Base-by-base conservation (phyloP, 2,797 vertebrate genomes). In the Dryobates pubescens region DNA sequence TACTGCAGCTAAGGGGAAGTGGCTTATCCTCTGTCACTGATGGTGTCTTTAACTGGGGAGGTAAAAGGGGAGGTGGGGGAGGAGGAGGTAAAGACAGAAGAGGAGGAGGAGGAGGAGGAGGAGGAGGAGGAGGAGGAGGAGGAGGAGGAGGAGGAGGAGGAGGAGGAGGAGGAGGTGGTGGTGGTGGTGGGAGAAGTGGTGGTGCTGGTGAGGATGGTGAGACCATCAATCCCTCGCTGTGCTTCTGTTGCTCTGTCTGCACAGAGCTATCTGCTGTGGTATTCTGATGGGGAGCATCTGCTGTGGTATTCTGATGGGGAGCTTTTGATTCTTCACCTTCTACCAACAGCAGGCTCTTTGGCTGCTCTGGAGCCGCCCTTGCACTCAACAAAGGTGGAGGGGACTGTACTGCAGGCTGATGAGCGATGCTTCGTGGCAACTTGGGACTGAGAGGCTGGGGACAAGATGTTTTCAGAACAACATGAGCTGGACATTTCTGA, bases 401-500 rank as follows among this genome's bases (percentile, higher is more conserved):
- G 20, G 96, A n/a, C 5, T 43, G 80, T 0, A 83, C 80, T 75
- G 75, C 80, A 5, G 75, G 19, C 82, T 62, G 93, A 41, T 17
- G 82, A 87, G 79, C 57, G 71, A 20, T 43, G 82, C 27, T 89
- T 20, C 4, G 92, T 19, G 58, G 92, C 94, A 83, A 56, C 80
- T 67, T 89, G 74, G 95, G 73, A 61, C 82, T 88, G 34, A 12
- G 43, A 38, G 96, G 79, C 72, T 94, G 97, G 34, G 96, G 94
- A 53, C 64, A 53, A 85, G 98, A 97, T 0, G 97, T 97, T 94
- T 98, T 98, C 87, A 97, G 82, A 86, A 98, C 95, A 92, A 98
- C 97, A 36, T 97, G 98, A 43, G 98, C 97, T 17, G 97, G 98
- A 56, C 97, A 96, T 88, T 98, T 99, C 99, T 99, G 93, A 76